A percentile compares a stretch with the other conserved stretches of the same genome.
Conservation (phyloP, 2,797 vertebrate species). For the Fistularia tabacaria region DNA sequence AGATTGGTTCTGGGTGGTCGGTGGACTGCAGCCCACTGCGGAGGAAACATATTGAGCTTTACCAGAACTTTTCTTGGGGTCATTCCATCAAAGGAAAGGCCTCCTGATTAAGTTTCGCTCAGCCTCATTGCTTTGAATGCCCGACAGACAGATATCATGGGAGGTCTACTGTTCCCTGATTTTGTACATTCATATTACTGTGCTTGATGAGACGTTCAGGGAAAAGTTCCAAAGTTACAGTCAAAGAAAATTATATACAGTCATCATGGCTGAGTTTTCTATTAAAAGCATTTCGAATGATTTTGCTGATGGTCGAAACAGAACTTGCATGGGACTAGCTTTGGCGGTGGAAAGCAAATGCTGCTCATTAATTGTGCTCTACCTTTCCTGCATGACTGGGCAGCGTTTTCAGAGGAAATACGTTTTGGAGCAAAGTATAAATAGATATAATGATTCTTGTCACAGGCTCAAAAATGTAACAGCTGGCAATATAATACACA, state of each 20-base stretch:
- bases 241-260: constrained; percentile 49
- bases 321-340: background rate
- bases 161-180: constrained; percentile 49
- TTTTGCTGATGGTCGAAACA: constrained; percentile 1
- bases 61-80: constrained; percentile 67
- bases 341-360: no score
- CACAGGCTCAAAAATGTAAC: no score
- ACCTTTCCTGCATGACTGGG: background rate
- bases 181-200: constrained; percentile 62
- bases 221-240: constrained; percentile 48
- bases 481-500: no score
- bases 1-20: constrained; percentile 71
- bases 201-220: constrained; percentile 60
- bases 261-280: constrained; percentile 26
- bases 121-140: constrained; percentile 66
- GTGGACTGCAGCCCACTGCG: constrained; percentile 57
- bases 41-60: constrained; percentile 67
- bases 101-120: constrained; percentile 70
- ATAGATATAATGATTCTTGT: constrained; percentile 9
- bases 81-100: constrained; percentile 63
- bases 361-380: background rate
- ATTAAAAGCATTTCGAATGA: constrained; percentile 13
- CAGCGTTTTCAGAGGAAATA: constrained; percentile 7
- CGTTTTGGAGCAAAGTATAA: background rate
- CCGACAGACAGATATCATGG: constrained; percentile 53